Percentiles rank a stretch among this genome's conserved stretches.
These are phyloP conservation scores for Caenorhabditis doughertyi DNA, from an alignment of 2,888 invertebrate species.

Conservation along the genomic window DNA sequence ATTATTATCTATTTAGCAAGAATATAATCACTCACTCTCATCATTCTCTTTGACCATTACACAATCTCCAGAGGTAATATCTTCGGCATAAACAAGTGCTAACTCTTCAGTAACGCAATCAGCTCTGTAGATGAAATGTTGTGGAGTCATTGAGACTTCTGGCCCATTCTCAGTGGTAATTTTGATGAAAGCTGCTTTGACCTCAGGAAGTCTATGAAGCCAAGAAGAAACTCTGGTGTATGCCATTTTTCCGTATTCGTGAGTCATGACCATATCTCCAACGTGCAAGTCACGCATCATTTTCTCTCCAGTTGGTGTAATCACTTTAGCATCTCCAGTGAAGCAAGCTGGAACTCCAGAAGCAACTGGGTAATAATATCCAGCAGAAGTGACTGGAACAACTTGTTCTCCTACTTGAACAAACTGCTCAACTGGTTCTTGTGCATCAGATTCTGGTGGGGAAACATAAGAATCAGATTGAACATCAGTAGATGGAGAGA, in stretches of 20 bases:
- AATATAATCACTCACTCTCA: constrained; percentile 55
- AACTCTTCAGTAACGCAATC: constrained; percentile 45
- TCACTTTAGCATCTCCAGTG: constrained; percentile 65
- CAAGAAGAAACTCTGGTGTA: constrained; percentile 74
- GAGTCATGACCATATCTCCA: constrained; percentile 75
- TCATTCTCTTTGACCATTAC: constrained; percentile 62
- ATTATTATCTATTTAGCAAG: too few species aligned
- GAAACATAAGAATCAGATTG: constrained; percentile 49
- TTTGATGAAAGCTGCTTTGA: constrained; percentile 73
- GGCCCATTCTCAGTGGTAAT: constrained; percentile 69
- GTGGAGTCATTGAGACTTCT: constrained; percentile 73
- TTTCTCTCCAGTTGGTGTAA: constrained; percentile 68
- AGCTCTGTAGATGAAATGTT: constrained; percentile 78
- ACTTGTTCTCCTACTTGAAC: constrained; percentile 79
- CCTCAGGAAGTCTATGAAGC: constrained; percentile 75
- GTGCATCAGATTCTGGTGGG: constrained; percentile 38
- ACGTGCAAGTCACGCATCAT: constrained; percentile 73
- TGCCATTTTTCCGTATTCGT: constrained; percentile 71
- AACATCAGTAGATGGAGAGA: constrained; percentile 48
- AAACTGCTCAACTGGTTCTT: constrained; percentile 57
- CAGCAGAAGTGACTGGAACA: constrained; percentile 77
- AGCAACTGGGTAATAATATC: constrained; percentile 80
- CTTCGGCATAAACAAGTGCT: constrained; percentile 74
- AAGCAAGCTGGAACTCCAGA: constrained; percentile 79
- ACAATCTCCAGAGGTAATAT: constrained; percentile 74